Base-by-base conservation (phyloP, 2,797 vertebrate species). In the Scomberomorus guttatus region DNA sequence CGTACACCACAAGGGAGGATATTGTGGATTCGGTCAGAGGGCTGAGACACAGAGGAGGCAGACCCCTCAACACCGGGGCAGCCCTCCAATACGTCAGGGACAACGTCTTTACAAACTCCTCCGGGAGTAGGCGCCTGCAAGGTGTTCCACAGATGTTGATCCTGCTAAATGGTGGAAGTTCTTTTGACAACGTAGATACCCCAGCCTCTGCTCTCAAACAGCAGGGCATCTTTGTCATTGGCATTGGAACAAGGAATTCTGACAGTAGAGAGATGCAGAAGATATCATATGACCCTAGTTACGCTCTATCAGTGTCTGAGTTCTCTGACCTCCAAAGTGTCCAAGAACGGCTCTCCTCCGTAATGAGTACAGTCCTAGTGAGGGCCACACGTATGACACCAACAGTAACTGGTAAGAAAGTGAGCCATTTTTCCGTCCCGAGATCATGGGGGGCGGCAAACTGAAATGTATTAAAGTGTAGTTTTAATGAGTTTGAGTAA, bases 241-340 rank as follows among this genome's bases (percentile, higher is more conserved):
- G 57, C 13, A 82, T 92, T 42, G 91, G 91, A 37, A 78, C 80
- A 5, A 94, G 83, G 72, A 91, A 88, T 1, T 95, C 95, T 0
- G 65, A 78, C 8, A 77, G 44, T n/a, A 68, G 24, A 64, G 87
- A 84, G 29, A 25, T 83, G n/a, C 48, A 83, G 52, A 82, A 60
- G 59, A 87, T 90, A 68, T 46, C 44, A 15, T 46, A 15, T 46
- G 44, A 46, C 15, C 44, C 15, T 46, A 46, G 44, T 46, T 46
- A 46, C 4, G 5, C 3, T 46, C 44, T 46, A 17, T 46, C 14
- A 46, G 44, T 46, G 58, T 70, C 77, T 78, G 80, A 84, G 7
- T 87, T 86, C 37, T 50, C 66, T 65, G 85, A 89, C 66, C 34
- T 37, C 1, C 7, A 10, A 4, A 58, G 29, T 6, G 14, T 58